A percentile compares a stretch with the other conserved stretches of the same genome.
Conservation (phyloP, 2,113 vertebrate genomes). For the Trochalopteron elliotii region DNA sequence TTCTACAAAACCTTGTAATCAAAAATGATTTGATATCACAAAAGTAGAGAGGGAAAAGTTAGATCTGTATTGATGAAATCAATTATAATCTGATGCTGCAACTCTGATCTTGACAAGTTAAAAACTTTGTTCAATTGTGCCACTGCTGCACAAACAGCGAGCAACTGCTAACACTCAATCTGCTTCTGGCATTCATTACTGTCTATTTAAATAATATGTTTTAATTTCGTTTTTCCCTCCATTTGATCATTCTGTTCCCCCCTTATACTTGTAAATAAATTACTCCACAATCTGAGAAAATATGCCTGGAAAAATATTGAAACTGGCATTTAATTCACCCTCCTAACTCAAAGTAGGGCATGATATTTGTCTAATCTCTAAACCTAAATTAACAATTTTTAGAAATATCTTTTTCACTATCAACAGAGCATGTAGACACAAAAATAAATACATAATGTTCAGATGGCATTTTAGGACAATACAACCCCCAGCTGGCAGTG, state of each 20-base stretch:
- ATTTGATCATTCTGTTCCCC: not conserved
- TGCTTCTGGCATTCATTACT: not conserved
- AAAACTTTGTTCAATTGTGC: not conserved
- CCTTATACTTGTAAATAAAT: not conserved
- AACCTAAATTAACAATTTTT: not conserved
- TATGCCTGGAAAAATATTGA: not conserved
- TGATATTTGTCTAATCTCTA: not conserved
- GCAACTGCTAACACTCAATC: slow-evolving; percentile 9
- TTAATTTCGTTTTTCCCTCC: slow-evolving; percentile 11
- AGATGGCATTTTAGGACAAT: not conserved
- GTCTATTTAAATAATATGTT: not conserved
- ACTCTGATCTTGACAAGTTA: not conserved
- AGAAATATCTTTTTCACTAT: not conserved
- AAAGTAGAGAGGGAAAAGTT: not conserved
- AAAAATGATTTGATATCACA: not conserved
- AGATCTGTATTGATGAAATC: not conserved
- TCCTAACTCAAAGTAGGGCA: not conserved
- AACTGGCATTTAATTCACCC: not conserved
- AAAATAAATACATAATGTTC: not conserved
- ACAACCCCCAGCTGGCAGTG: not conserved
- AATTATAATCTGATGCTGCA: not conserved
- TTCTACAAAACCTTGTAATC: not conserved
- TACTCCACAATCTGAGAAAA: not conserved
- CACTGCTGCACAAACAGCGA: not conserved
- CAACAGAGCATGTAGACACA: not conserved